Percentiles rank a stretch among this genome's conserved stretches.
Evolutionary conservation across 2,797 vertebrate species (phyloP).

Genomic region (Brachymystax lenok): DNA sequence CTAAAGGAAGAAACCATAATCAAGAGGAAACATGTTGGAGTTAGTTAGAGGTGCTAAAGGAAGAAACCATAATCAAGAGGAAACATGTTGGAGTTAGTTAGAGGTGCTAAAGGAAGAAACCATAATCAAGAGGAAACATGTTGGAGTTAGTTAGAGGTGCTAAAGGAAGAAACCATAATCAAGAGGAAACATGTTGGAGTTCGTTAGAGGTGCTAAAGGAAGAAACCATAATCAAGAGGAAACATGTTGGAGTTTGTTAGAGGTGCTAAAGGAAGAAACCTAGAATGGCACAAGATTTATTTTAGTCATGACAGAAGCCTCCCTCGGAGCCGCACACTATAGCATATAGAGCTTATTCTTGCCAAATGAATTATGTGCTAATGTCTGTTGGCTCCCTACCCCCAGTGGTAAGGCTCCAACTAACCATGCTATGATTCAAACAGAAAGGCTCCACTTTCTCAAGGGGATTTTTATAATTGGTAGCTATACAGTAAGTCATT

Average conservation of each 20-base stretch:
- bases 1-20: slow-evolving; percentile 27
- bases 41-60: slow-evolving; percentile 47
- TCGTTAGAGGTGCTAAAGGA: slow-evolving; percentile 40
- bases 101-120: slow-evolving; percentile 34
- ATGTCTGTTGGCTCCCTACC: slow-evolving; percentile 12
- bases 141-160: slow-evolving; percentile 46
- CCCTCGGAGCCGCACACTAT: slow-evolving; percentile 5
- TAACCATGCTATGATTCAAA: slow-evolving; percentile 8
- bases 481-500: slow-evolving; percentile 1
- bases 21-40: slow-evolving; percentile 37
- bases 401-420: neutral
- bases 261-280: slow-evolving; percentile 33
- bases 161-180: slow-evolving; percentile 26
- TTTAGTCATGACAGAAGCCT: slow-evolving; percentile 34
- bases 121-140: slow-evolving; percentile 29
- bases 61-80: slow-evolving; percentile 16
- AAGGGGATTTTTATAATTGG: slow-evolving; percentile 4
- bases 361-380: slow-evolving; percentile 25
- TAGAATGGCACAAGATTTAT: slow-evolving; percentile 26
- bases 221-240: slow-evolving; percentile 11
- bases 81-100: slow-evolving; percentile 46
- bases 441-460: slow-evolving; percentile 12
- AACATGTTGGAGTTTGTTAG: slow-evolving; percentile 46
- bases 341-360: slow-evolving; percentile 18
- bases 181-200: slow-evolving; percentile 38